Base-by-base conservation (phyloP, 1,140 invertebrate genomes). In the Brachionus calyciflorus region DNA sequence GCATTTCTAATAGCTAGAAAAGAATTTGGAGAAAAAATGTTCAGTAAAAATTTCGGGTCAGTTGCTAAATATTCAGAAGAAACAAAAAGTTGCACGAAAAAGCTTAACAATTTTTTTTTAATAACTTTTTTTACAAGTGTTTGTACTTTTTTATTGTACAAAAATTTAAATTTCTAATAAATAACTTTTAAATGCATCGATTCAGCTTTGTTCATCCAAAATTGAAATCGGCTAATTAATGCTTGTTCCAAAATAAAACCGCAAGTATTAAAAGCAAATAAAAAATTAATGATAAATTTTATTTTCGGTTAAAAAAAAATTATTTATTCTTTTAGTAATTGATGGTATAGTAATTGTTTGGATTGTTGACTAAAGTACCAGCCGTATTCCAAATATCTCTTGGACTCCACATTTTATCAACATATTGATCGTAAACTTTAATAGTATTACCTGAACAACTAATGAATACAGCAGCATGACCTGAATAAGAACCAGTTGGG, bases 391-490 rank as follows among this genome's bases (percentile, higher is more conserved):
- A 60, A 2, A 60, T 33, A 7, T 14, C 37, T 60, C 55, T 60
- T 37, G 26, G 1, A 33, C 55, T 2, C 55, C 55, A 60, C 37
- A 30, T 60, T 60, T 60, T 60, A 5, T 30, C 55, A 60, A 4
- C n/a, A 0, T 3, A 60, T 37, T 65, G 60, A 41, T 65, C 60
- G 12, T 46, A 65, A 26, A 65, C 60, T 24, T 41, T 9, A n/a
- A 65, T 65, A 5, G 37, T 26, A 44, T 17, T 44, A 10, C 40
- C 40, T 6, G 37, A 41, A 12, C 40, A 65, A 44, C 60, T 65
- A 21, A 65, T 65, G 10, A 44, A 65, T 24, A 65, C 40, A 41
- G 60, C 60, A 65, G 60, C 60, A 44, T 65, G 60, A 44, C 60
- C 60, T n/a, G 60, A 65, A 65, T 65, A 65, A 9, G 12, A 19